A percentile compares a stretch with the other conserved stretches of the same genome.
phyloP scores from a whole-genome alignment of 2,797 vertebrate species.

The Phalanger gymnotis region DNA sequence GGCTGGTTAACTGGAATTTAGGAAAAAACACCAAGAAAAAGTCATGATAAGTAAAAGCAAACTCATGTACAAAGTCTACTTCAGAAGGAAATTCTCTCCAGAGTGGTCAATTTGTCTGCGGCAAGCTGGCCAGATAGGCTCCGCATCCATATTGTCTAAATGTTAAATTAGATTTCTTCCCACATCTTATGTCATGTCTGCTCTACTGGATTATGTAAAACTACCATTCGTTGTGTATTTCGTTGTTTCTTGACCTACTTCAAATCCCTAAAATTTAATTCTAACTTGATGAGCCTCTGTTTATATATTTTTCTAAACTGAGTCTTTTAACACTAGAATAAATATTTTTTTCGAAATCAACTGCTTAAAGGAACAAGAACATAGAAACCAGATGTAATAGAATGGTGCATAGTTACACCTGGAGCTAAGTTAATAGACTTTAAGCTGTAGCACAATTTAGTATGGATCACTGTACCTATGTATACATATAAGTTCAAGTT shows the following conservation, averaged over 20 bases:
- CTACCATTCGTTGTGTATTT: not conserved
- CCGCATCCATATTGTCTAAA: not conserved
- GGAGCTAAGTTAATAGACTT: not conserved
- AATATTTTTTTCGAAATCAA: not conserved
- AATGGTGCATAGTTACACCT: not conserved
- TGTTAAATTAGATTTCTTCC: not conserved
- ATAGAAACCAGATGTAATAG: not conserved
- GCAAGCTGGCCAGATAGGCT: not conserved
- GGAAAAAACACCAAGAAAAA: not conserved
- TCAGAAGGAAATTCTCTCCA: not conserved
- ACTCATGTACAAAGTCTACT: not conserved
- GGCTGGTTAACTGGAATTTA: fast-evolving
- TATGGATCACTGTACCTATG: not conserved
- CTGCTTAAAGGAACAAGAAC: not conserved
- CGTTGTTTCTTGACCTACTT: not conserved
- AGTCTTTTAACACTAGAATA: not conserved
- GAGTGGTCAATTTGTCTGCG: not conserved
- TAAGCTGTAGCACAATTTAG: not conserved
- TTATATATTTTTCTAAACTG: not conserved
- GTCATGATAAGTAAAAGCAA: not conserved
- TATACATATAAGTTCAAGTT: too few species aligned
- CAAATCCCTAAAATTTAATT: not conserved
- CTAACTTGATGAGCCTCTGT: not conserved
- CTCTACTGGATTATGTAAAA: not conserved
- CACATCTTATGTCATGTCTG: not conserved